Evolutionary conservation across 2,113 vertebrate species (phyloP).

Genomic region (Myotis lucifugus): DNA sequence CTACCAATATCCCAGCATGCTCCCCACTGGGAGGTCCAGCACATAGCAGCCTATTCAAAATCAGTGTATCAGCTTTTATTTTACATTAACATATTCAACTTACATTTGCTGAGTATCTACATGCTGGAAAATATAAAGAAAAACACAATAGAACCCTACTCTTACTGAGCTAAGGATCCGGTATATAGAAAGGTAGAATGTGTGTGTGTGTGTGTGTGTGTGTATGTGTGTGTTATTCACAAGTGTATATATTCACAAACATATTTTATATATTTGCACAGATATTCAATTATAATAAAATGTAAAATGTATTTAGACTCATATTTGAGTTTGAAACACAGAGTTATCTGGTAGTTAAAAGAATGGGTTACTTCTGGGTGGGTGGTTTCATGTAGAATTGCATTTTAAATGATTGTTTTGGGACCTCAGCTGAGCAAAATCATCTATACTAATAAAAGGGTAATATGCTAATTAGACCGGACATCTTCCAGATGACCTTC

Average conservation of each 20-base stretch:
- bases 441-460: too few species aligned
- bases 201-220: neutral
- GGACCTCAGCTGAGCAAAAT: neutral
- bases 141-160: neutral
- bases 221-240: neutral
- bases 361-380: neutral
- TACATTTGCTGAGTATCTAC: neutral
- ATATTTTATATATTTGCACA: neutral
- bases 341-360: neutral
- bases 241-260: neutral
- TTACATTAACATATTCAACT: neutral
- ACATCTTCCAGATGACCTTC: too few species aligned
- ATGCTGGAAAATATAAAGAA: neutral
- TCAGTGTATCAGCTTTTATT: neutral
- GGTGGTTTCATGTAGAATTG: conserved; percentile 8
- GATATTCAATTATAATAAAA: neutral
- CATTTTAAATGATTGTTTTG: neutral
- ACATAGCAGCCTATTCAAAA: neutral
- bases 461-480: too few species aligned
- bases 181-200: neutral
- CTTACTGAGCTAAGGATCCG: neutral
- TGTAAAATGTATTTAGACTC: neutral
- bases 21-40: neutral
- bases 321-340: neutral
- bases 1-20: neutral